Base-by-base conservation (phyloP, 1,140 invertebrate species). In the Calycopis cecrops region DNA sequence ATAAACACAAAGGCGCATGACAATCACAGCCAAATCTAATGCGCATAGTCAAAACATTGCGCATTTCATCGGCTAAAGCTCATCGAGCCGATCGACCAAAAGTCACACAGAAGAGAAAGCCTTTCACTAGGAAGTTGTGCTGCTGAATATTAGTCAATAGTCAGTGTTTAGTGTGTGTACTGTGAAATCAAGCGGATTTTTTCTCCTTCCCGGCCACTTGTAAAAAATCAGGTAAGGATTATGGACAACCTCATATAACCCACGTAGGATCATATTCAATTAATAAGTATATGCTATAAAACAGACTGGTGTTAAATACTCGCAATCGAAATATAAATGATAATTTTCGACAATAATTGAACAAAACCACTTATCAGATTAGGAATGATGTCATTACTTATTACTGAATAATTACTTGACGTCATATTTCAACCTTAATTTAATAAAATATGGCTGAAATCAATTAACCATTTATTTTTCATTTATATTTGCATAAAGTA, bases 11-110 rank as follows among this genome's bases (percentile, higher is more conserved):
- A 66, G 71, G 82, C 82, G 82, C 82, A 85, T 85, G 82, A 65
- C 71, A 74, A 71, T 74, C 65, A 65, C 67, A 71, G 62, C 52
- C 59, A 70, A 69, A 67, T 69, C 79, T 68, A 85, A 71, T 86
- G 82, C 82, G 82, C 82, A 86, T 84, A 85, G 76, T 86, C 83
- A 82, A 79, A 79, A 79, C 77, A 83, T 86, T 86, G 83, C 83
- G 83, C 83, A 86, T 86, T 83, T 81, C 73, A 58, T 69, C 71
- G 62, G 70, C 73, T 82, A 82, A n/a, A 85, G 79, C 79, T 79
- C 73, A 79, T 65, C 61, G 73, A 79, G 72, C 75, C 76, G 77
- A 81, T 84, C 78, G 76, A 84, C 76, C 75, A 67, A 69, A 60
- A 64, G 69, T 77, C 61, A 72, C 70, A 71, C 69, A 67, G 65